Evolutionary conservation across 2,113 vertebrate species (phyloP).

Genomic region (Mesoclemmys tuberculata): DNA sequence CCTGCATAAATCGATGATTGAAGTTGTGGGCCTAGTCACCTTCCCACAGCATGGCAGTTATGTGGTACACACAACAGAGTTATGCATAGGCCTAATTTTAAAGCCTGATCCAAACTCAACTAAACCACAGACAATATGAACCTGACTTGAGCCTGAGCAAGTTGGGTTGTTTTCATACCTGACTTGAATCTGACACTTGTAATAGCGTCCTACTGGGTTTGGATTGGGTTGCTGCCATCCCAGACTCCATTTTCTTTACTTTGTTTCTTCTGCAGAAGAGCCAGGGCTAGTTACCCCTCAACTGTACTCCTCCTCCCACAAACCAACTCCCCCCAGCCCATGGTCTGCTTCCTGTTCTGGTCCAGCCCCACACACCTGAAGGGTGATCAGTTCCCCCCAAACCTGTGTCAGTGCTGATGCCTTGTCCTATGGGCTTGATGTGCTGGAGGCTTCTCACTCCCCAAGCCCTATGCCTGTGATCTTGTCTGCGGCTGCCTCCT

Average conservation of each 20-base stretch:
- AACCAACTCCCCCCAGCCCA: neutral
- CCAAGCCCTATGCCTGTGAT: neutral
- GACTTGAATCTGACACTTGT: no score
- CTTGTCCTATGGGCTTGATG: neutral
- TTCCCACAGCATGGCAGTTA: neutral
- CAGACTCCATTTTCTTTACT: neutral
- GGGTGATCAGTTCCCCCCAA: neutral
- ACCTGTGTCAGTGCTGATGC: neutral
- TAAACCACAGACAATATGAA: no score
- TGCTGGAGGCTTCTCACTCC: no score
- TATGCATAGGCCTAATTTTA: no score
- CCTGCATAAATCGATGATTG: neutral
- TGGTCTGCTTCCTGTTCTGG: neutral
- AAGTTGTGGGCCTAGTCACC: neutral
- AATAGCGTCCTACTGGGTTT: no score
- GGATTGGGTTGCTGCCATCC: neutral
- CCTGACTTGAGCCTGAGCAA: no score
- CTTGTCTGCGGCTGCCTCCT: neutral
- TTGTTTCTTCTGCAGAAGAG: neutral
- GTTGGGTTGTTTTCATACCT: no score
- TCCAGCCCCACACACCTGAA: neutral
- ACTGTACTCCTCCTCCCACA: neutral
- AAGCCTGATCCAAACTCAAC: no score
- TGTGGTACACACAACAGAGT: neutral
- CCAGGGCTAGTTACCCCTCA: neutral